These are phyloP conservation scores for Urechis unicinctus DNA, from an alignment of 2,888 invertebrate genomes.

Conservation along the genomic window DNA sequence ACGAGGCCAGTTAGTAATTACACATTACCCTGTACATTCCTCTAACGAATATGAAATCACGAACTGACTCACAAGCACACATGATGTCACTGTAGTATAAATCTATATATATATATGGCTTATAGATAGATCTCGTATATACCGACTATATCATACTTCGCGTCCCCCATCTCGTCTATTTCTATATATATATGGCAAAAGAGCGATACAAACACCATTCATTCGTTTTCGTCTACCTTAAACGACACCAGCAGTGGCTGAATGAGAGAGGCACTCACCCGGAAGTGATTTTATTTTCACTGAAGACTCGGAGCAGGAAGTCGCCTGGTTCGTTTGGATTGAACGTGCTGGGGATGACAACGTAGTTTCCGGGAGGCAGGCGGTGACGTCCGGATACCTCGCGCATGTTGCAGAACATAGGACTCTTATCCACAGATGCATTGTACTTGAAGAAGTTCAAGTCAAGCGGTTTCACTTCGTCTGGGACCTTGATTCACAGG, in stretches of 20 bases:
- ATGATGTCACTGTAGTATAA: not conserved
- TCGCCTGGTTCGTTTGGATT: constrained; percentile 94
- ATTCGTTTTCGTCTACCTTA: not conserved
- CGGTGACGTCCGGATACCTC: constrained; percentile 40
- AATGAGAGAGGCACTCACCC: constrained; percentile 9
- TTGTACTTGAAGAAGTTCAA: constrained; percentile 91
- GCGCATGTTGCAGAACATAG: constrained; percentile 89
- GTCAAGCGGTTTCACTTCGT: constrained; percentile 59
- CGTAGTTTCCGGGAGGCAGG: constrained; percentile 85
- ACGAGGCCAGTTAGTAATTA: no score
- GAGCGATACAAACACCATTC: not conserved
- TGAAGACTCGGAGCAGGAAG: constrained; percentile 88
- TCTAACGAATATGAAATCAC: no score
- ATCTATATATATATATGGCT: no score
- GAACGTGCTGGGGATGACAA: constrained; percentile 92
- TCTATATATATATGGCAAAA: no score
- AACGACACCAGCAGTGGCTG: no score
- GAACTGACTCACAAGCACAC: not conserved
- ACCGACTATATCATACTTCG: no score
- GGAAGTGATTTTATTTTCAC: constrained; percentile 57
- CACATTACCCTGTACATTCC: no score
- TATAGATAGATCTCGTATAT: no score
- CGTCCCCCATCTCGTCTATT: no score
- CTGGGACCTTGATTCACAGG: not conserved
- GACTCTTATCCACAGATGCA: constrained; percentile 80